These are phyloP conservation scores for Hormaphis cornu DNA, from an alignment of 1,140 invertebrate genomes.

Conservation along the genomic window DNA sequence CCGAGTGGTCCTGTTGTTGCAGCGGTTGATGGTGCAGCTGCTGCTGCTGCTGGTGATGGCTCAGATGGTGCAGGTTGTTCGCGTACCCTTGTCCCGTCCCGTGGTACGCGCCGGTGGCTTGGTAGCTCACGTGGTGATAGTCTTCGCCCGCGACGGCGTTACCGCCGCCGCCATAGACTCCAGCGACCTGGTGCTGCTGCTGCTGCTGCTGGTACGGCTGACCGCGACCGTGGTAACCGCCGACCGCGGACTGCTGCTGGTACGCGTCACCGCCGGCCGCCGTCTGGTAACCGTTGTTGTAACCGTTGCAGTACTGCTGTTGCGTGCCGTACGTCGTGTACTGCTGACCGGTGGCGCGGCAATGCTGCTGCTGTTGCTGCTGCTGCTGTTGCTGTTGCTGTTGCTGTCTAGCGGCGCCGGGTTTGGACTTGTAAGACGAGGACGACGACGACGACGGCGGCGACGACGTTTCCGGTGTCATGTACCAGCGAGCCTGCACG, in stretches of 20 bases:
- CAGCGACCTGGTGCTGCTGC: conserved; percentile 33
- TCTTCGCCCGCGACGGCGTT: conserved; percentile 36
- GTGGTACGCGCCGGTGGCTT: conserved; percentile 7
- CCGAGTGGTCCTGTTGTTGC: conserved; percentile 40
- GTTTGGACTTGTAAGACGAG: conserved; percentile 23
- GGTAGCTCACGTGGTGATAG: conserved; percentile 39
- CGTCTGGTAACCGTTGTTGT: conserved; percentile 8
- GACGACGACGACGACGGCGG: neutral
- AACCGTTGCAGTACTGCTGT: conserved; percentile 29
- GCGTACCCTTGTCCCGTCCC: conserved; percentile 41
- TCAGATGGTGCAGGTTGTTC: conserved; percentile 37
- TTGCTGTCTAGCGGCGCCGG: conserved; percentile 38
- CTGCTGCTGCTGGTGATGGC: conserved; percentile 41
- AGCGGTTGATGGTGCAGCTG: conserved; percentile 37
- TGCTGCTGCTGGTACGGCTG: conserved; percentile 30
- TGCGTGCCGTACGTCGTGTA: conserved; percentile 29
- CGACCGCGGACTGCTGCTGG: conserved; percentile 35
- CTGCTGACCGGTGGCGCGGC: conserved; percentile 38
- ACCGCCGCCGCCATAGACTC: conserved; percentile 40
- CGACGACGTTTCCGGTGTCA: neutral
- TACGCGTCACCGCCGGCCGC: neutral
- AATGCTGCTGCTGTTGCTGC: conserved; percentile 35
- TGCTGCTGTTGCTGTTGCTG: conserved; percentile 37
- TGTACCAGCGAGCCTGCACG: neutral
- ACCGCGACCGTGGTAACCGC: conserved; percentile 39